phyloP scores from a whole-genome alignment of 1,140 invertebrate genomes.

The Bradysia coprophila region DNA sequence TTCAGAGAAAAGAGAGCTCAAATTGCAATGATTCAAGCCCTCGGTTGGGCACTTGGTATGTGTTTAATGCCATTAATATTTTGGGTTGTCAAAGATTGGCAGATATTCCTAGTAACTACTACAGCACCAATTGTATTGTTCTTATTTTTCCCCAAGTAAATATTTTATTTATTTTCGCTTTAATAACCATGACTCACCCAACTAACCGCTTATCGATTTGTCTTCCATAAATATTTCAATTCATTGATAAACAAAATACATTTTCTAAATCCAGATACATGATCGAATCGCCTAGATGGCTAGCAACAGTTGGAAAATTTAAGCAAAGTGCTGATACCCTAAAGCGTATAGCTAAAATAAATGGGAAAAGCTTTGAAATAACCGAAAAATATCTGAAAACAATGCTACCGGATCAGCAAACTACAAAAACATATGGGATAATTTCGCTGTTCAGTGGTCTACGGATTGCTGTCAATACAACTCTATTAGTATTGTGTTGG shows the following conservation, averaged over 20 bases:
- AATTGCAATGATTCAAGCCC: conserved; percentile 25
- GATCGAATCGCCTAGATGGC: conserved; percentile 43
- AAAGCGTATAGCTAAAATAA: conserved; percentile 39
- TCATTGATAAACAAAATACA: too few species aligned
- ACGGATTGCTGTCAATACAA: conserved; percentile 33
- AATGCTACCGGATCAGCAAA: conserved; percentile 8
- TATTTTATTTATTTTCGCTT: too few species aligned
- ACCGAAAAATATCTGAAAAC: conserved; percentile 18
- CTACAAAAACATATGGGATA: conserved; percentile 26
- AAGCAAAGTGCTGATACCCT: conserved; percentile 34
- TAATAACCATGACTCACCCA: too few species aligned
- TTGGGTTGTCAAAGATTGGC: conserved; percentile 35
- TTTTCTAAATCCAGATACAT: too few species aligned
- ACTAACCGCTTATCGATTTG: too few species aligned
- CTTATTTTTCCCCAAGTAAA: conserved; percentile 4
- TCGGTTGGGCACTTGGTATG: conserved; percentile 30
- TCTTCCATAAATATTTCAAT: too few species aligned
- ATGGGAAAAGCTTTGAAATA: conserved; percentile 30
- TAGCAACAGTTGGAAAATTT: conserved; percentile 35
- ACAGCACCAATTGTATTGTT: conserved; percentile 22
- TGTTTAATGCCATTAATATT: conserved; percentile 31
- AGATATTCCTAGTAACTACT: conserved; percentile 27
- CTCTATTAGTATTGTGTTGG: conserved; percentile 30
- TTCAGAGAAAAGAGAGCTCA: conserved; percentile 22
- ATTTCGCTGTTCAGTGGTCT: conserved; percentile 34